These are phyloP conservation scores for Yponomeuta sedellus DNA, from an alignment of 2,888 invertebrate species.

Conservation along the genomic window DNA sequence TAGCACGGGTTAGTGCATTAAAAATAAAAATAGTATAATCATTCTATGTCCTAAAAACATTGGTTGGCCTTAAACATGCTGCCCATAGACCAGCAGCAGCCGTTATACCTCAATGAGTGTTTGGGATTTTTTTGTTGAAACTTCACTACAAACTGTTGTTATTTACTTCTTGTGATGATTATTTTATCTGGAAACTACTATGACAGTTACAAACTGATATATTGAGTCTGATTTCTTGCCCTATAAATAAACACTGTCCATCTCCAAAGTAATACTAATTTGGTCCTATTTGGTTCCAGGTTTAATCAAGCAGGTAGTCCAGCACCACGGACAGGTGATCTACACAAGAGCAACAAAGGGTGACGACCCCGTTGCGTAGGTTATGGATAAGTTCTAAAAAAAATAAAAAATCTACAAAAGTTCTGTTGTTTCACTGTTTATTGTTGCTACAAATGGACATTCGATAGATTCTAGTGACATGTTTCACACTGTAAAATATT, in stretches of 20 bases:
- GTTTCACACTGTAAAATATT: neutral
- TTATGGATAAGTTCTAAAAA: slow-evolving; percentile 65
- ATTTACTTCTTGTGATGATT: slow-evolving; percentile 23
- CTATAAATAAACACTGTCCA: slow-evolving; percentile 1
- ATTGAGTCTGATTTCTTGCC: slow-evolving; percentile 73
- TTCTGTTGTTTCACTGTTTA: slow-evolving; percentile 23
- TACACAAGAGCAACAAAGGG: slow-evolving; percentile 98
- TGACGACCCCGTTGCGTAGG: slow-evolving; percentile 88
- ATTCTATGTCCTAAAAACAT: no score
- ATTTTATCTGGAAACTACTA: slow-evolving; percentile 45
- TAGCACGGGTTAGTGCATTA: no score
- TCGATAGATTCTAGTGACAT: neutral
- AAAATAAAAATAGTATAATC: no score
- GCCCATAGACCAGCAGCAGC: no score
- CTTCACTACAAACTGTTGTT: neutral
- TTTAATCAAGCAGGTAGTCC: slow-evolving; percentile 95
- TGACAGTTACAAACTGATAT: slow-evolving; percentile 75
- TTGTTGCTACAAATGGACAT: slow-evolving; percentile 10
- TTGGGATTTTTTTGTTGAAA: neutral
- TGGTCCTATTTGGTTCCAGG: slow-evolving; percentile 71
- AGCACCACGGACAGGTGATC: slow-evolving; percentile 97
- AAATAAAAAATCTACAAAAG: slow-evolving; percentile 50
- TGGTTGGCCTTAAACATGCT: no score
- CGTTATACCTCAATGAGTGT: neutral
- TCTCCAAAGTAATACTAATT: neutral